Evolutionary conservation across 2,113 vertebrate species (phyloP).

Genomic region (Gopherus evgoodei): DNA sequence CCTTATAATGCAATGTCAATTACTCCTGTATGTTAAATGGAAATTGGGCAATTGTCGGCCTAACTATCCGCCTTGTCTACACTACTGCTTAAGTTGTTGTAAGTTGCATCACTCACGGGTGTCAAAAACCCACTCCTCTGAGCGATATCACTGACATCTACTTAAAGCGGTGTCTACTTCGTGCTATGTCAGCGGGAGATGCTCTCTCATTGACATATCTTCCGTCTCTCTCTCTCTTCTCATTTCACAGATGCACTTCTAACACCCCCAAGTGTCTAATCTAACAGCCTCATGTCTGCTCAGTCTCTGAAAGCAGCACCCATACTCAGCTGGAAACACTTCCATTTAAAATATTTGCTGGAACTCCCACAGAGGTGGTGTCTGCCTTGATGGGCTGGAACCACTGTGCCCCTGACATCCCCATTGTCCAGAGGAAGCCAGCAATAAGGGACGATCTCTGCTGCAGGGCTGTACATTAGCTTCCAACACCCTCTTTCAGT

Average conservation of each 20-base stretch:
- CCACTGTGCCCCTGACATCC: conserved; percentile 43
- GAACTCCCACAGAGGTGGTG: conserved; percentile 51
- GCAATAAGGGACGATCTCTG: conserved; percentile 62
- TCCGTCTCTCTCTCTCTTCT: neutral
- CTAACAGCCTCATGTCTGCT: conserved; percentile 54
- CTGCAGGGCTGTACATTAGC: conserved; percentile 73
- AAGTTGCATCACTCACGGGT: too few relatives aligned
- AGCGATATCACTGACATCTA: too few relatives aligned
- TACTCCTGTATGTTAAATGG: fast-evolving
- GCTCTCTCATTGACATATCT: too few relatives aligned
- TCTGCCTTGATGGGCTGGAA: conserved; percentile 65
- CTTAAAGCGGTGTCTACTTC: too few relatives aligned
- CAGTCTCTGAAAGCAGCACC: conserved; percentile 59
- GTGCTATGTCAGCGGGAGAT: too few relatives aligned
- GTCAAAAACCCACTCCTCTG: too few relatives aligned
- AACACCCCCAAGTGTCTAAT: conserved; percentile 43
- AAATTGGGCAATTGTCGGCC: neutral
- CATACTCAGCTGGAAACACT: conserved; percentile 52
- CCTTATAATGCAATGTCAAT: neutral
- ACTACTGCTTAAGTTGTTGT: too few relatives aligned
- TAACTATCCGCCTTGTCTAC: neutral
- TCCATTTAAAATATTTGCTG: conserved; percentile 45
- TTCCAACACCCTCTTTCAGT: conserved; percentile 61
- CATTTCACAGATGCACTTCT: neutral
- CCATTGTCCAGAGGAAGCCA: conserved; percentile 56